Conservation (phyloP, 2,888 invertebrate genomes). For the Galeopsomyia nigrocyanea region DNA sequence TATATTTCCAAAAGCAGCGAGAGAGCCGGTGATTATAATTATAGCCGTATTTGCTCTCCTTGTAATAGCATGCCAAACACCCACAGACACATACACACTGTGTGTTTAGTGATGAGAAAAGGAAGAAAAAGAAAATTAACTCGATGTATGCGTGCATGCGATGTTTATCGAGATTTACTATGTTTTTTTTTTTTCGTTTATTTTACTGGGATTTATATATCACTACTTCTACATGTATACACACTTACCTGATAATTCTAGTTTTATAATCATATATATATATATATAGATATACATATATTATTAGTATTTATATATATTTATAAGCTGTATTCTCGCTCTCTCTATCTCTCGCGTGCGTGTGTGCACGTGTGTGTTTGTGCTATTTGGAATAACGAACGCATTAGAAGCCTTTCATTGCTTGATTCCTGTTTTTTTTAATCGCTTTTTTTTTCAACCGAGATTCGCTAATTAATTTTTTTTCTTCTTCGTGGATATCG, state of each 20-base stretch:
- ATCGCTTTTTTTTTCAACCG: constrained; percentile 37
- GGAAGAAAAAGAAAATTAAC: too few relatives aligned
- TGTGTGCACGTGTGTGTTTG: constrained; percentile 53
- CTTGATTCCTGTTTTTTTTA: constrained; percentile 49
- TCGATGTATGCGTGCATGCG: too few relatives aligned
- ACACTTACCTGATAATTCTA: background rate
- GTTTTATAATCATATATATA: too few relatives aligned
- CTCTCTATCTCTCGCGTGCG: constrained; percentile 49
- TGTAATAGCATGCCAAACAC: constrained; percentile 48
- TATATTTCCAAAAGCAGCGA: constrained; percentile 44
- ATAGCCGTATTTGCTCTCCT: constrained; percentile 45
- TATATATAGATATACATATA: too few relatives aligned
- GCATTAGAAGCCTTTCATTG: constrained; percentile 51
- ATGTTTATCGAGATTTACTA: too few relatives aligned
- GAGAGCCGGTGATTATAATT: constrained; percentile 46
- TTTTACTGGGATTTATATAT: too few relatives aligned
- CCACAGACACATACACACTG: constrained; percentile 46
- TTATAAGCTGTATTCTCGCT: background rate
- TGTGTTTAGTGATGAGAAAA: background rate
- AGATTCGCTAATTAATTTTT: too few relatives aligned
- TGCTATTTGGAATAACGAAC: constrained; percentile 45
- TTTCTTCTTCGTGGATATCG: too few relatives aligned
- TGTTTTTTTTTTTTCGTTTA: too few relatives aligned
- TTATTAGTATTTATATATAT: background rate
- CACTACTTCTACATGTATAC: too few relatives aligned